phyloP scores from a whole-genome alignment of 2,113 vertebrate genomes.

The Seriola aureovittata region DNA sequence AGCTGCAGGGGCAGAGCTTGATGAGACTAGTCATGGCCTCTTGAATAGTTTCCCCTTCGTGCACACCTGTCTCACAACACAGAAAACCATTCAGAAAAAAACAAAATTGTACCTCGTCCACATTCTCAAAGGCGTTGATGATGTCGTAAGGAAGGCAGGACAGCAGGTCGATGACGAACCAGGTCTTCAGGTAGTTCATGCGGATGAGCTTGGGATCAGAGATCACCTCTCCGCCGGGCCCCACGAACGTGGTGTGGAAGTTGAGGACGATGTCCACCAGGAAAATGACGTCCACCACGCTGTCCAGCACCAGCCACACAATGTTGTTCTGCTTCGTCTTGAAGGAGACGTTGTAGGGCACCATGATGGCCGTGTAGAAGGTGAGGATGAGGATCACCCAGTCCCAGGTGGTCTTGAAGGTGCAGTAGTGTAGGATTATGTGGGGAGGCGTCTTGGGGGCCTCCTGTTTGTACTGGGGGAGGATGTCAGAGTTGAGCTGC shows the following conservation, averaged over 20 bases:
- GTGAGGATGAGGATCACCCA: conserved; percentile 98
- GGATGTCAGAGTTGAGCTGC: conserved; percentile 97
- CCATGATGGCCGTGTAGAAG: conserved; percentile 99
- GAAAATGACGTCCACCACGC: conserved; percentile 98
- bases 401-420: conserved; percentile 99
- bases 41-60: no score
- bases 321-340: conserved; percentile 99
- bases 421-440: conserved; percentile 98
- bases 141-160: conserved; percentile 99
- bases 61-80: background rate
- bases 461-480: conserved; percentile 98
- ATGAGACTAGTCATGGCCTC: no score
- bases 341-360: conserved; percentile 97
- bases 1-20: no score
- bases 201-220: conserved; percentile 97
- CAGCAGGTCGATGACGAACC: conserved; percentile 98
- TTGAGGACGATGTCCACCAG: conserved; percentile 98
- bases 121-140: conserved; percentile 99
- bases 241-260: conserved; percentile 98
- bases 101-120: conserved; percentile 91
- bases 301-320: conserved; percentile 97
- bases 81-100: no score
- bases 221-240: conserved; percentile 97
- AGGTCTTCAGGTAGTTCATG: conserved; percentile 99
- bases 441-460: conserved; percentile 98